A percentile compares a stretch with the other conserved stretches of the same genome.
phyloP scores from a whole-genome alignment of 2,888 invertebrate species.

The Ypsolopha sequella region DNA sequence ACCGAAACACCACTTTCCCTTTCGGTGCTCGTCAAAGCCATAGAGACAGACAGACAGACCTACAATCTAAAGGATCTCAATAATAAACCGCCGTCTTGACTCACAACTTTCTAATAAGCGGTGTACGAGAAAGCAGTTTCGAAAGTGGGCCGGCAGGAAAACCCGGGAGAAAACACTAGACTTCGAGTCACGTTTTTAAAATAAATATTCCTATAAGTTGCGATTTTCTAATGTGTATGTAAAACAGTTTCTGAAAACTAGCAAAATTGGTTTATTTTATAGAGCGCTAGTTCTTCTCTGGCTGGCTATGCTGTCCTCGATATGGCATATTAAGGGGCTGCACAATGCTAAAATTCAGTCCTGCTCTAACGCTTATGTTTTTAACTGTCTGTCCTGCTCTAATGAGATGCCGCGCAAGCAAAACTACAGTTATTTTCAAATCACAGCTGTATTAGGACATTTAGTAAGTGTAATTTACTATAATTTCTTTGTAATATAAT shows the following conservation, averaged over 20 bases:
- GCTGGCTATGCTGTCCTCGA: too few species aligned
- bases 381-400: too few species aligned
- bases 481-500: too few species aligned
- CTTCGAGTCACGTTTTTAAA: neutral
- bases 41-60: neutral
- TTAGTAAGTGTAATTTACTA: too few species aligned
- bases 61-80: neutral
- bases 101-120: slow-evolving; percentile 56
- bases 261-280: neutral
- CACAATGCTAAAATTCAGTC: too few species aligned
- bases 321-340: too few species aligned
- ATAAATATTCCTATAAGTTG: slow-evolving; percentile 9
- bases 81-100: slow-evolving; percentile 14
- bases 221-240: neutral
- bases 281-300: too few species aligned
- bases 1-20: neutral
- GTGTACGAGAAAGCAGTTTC: slow-evolving; percentile 47
- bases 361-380: too few species aligned
- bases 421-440: too few species aligned
- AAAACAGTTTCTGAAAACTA: neutral
- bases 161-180: slow-evolving; percentile 25
- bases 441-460: too few species aligned
- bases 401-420: too few species aligned
- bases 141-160: slow-evolving; percentile 52
- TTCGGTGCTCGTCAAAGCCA: neutral